A percentile compares a stretch with the other conserved stretches of the same genome.
Conservation (phyloP, 1,140 invertebrate genomes). For the Brachionus paranguensis region DNA sequence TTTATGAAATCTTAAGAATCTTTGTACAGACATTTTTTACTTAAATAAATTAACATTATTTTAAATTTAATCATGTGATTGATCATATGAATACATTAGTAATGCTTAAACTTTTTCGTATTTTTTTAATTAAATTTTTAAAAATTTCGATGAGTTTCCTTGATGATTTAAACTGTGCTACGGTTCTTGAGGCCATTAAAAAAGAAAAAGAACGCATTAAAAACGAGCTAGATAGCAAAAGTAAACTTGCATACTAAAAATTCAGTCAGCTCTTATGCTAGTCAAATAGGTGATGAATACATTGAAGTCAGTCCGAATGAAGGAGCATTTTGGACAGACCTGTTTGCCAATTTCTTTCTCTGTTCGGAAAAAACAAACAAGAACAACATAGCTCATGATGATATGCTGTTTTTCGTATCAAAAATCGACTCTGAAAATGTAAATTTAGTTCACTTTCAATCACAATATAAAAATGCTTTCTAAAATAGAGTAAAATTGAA, state of each 20-base stretch:
- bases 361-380: conserved; percentile 66
- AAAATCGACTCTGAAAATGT: conserved; percentile 7
- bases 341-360: conserved; percentile 87
- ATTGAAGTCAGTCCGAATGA: conserved; percentile 57
- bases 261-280: background rate
- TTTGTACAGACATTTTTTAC: background rate
- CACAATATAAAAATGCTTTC: conserved; percentile 31
- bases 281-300: background rate
- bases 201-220: conserved; percentile 2
- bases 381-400: conserved; percentile 74
- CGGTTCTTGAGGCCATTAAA: conserved; percentile 29
- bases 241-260: background rate
- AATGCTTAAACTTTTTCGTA: background rate
- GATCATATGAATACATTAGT: background rate
- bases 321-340: conserved; percentile 82
- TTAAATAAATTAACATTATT: background rate
- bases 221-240: background rate
- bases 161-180: conserved; percentile 18
- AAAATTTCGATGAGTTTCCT: conserved; percentile 21
- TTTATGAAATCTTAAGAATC: background rate
- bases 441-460: background rate
- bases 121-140: background rate
- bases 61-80: background rate
- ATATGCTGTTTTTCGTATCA: conserved; percentile 83
- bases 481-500: conserved; percentile 51